Evolutionary conservation across 2,888 invertebrate species (phyloP), one percentile per base, ranked within the genome.

Genomic region (Drosophila greeni): DNA sequence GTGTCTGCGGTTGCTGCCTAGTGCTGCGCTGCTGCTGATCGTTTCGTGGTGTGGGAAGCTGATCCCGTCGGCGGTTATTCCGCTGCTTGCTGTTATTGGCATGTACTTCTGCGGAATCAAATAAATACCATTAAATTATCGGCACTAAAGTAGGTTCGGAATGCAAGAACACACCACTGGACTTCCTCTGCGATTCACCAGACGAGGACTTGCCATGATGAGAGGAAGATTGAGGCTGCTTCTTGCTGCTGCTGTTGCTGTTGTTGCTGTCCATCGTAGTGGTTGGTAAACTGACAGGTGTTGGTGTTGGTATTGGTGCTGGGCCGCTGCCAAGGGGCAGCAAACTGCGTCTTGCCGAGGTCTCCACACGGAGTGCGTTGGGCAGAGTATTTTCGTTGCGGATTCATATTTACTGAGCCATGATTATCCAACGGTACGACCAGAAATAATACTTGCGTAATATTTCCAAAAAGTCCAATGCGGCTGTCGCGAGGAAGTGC

Each of bases 161-260:
- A n/a, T 5, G 11, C 8, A 7, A 40, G 4, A 23, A 43, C 94
- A 51, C 39, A 84, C 85, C 84, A 71, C 73, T 81, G 20, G 83
- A 81, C 73, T 87, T 86, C 45, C 87, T 82, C 64, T 70, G 79
- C 85, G 92, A 90, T 89, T 95, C 95, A 94, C 92, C 91, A 90
- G 80, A 94, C 90, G 92, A 89, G 90, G 93, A 92, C 88, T 91
- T 89, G 87, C 91, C 90, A 90, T 92, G 92, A 71, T 75, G 71
- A 89, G 91, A 91, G 88, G 91, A 91, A 88, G 92, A 79, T 56
- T 94, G 95, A 90, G 94, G 94, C 91, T 95, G 94, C 74, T 77
- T 74, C 53, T 74, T 72, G 69, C 64, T 94, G 95, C 89, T 94
- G 94, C 91, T 95, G 59, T 24, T 59, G 53, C 94, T 45, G 78